A percentile compares a stretch with the other conserved stretches of the same genome.
Conservation (phyloP, 2,888 invertebrate species). For the Steromphala cineraria region DNA sequence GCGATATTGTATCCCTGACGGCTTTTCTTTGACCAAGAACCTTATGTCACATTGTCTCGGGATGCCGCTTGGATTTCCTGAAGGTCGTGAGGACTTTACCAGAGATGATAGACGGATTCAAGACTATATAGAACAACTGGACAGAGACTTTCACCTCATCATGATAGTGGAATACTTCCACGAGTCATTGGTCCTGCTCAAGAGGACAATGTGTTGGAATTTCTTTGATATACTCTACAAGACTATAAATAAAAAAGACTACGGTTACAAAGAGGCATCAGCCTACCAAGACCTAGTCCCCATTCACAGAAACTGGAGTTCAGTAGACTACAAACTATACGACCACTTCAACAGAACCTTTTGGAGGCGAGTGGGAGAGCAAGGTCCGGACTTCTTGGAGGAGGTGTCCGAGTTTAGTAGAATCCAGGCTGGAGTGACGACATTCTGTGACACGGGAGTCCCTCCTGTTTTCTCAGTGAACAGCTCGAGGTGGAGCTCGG, state of each 20-base stretch:
- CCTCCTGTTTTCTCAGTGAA: not conserved
- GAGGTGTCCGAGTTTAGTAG: constrained; percentile 49
- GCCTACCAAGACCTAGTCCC: constrained; percentile 39
- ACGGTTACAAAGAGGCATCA: constrained; percentile 32
- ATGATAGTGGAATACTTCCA: constrained; percentile 72
- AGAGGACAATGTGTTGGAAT: constrained; percentile 71
- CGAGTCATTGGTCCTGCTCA: constrained; percentile 71
- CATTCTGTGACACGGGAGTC: constrained; percentile 21
- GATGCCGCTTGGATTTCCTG: constrained; percentile 68
- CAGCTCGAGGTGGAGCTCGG: not conserved
- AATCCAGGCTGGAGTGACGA: constrained; percentile 33
- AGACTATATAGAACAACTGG: constrained; percentile 55
- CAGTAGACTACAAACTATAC: constrained; percentile 67
- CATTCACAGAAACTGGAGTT: constrained; percentile 62
- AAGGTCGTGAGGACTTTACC: constrained; percentile 47
- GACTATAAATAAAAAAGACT: constrained; percentile 49
- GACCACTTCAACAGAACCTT: constrained; percentile 68
- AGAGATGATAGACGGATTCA: constrained; percentile 38
- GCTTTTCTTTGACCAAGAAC: constrained; percentile 68
- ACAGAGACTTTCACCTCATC: constrained; percentile 64
- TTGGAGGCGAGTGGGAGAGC: constrained; percentile 56
- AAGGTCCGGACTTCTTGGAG: constrained; percentile 54
- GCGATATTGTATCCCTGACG: constrained; percentile 66
- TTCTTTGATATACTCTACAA: constrained; percentile 69
- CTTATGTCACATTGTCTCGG: constrained; percentile 70